Evolutionary conservation across 2,888 invertebrate genomes (phyloP).

Genomic region (Odontomyia ornata): DNA sequence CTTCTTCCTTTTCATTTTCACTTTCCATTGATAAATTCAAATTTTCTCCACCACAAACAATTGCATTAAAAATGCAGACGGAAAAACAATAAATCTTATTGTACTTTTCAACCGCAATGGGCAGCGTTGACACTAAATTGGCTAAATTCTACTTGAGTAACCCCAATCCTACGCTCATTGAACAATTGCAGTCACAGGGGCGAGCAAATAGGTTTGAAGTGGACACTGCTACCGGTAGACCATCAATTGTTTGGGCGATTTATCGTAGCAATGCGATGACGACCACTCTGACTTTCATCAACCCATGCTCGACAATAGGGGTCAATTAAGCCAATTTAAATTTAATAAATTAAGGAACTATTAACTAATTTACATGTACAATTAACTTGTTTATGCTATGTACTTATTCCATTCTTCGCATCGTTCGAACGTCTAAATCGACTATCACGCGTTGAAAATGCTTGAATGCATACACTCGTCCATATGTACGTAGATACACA

Average conservation of each 20-base stretch:
- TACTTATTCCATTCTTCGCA: slow-evolving; percentile 33
- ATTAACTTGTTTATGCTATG: slow-evolving; percentile 53
- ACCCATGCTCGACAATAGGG: slow-evolving; percentile 57
- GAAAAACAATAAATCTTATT: slow-evolving; percentile 30
- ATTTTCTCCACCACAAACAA: not conserved
- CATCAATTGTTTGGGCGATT: slow-evolving; percentile 7
- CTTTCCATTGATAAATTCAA: too few relatives aligned
- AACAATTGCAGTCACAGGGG: slow-evolving; percentile 35
- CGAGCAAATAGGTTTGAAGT: slow-evolving; percentile 28
- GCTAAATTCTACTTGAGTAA: slow-evolving; percentile 34
- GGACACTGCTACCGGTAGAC: not conserved
- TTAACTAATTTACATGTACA: slow-evolving; percentile 61
- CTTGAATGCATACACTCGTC: too few relatives aligned
- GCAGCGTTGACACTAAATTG: slow-evolving; percentile 33
- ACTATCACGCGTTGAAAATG: not conserved
- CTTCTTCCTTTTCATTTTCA: too few relatives aligned
- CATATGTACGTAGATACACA: too few relatives aligned
- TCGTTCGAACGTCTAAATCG: not conserved
- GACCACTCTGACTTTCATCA: not conserved
- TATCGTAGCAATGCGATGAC: slow-evolving; percentile 5
- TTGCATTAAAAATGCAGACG: not conserved
- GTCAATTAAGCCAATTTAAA: slow-evolving; percentile 66
- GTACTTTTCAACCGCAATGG: not conserved
- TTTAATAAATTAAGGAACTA: slow-evolving; percentile 63
- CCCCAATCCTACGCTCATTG: slow-evolving; percentile 41